Conservation (phyloP, 2,113 vertebrate genomes). For the Noctilio leporinus region DNA sequence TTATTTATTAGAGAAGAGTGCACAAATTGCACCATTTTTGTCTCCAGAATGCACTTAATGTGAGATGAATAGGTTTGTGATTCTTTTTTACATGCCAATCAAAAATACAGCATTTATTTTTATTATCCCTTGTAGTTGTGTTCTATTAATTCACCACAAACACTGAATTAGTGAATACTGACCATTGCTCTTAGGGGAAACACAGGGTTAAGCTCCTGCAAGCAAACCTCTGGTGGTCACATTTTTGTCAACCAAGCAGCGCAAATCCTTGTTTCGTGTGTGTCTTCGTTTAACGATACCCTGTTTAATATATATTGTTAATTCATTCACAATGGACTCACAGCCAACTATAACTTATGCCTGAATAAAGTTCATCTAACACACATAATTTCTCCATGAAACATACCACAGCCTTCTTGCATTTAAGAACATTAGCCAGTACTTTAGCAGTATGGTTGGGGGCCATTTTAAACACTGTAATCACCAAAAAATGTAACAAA, state of each 20-base stretch:
- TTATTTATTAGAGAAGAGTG: background rate
- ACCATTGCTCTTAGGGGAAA: background rate
- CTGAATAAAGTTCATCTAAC: background rate
- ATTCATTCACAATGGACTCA: background rate
- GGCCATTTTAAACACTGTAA: background rate
- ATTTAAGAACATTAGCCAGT: background rate
- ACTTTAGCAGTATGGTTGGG: background rate
- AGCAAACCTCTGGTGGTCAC: background rate
- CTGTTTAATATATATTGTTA: background rate
- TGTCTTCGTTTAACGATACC: background rate
- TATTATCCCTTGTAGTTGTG: background rate
- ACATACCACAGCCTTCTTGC: no score
- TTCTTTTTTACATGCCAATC: background rate
- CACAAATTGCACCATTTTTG: background rate
- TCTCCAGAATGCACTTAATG: background rate
- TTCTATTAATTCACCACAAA: slow-evolving; percentile 12
- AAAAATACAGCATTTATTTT: background rate
- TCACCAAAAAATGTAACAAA: background rate
- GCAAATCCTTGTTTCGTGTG: background rate
- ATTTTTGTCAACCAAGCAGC: background rate
- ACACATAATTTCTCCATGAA: background rate
- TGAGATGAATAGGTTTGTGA: background rate
- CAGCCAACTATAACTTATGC: background rate
- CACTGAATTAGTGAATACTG: background rate
- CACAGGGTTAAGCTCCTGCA: background rate